Evolutionary conservation across 2,797 vertebrate genomes (phyloP), one percentile per base, ranked within the genome.

Genomic region (Echeneis naucrates): DNA sequence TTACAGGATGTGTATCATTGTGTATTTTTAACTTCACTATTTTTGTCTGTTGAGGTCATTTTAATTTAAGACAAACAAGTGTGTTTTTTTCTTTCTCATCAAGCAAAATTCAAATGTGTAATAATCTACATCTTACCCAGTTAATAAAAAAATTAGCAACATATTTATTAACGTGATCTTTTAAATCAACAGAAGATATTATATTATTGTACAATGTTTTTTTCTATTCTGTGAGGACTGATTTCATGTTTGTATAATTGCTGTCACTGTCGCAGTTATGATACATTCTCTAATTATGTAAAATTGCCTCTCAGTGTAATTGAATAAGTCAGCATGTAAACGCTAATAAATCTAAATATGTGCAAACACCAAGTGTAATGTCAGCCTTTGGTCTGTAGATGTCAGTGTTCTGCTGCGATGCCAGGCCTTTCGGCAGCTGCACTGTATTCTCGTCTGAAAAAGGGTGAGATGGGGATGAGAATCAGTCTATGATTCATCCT

Each of bases 401-500:
- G 89, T 66, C 69, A 35, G 58, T 50, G 5, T 60, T 52, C 40
- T 47, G 9, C 37, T 27, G 6, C 24, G 1, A 12, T 6, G 1
- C 26, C 2, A 17, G 50, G 4, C 53, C 21, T 67, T 75, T 27
- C 71, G 24, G 61, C 51, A 33, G 65, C 38, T 77, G 42, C 52
- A 64, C n/a, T 56, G 55, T 72, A 57, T 71, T 64, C 44, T 80
- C 76, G 80, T 83, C 74, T 79, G 77, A 61, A 33, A 35, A 3
- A 71, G 73, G 66, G 50, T 77, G 71, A 79, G 44, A 55, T 68
- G 23, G 61, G 74, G 69, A 67, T 72, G 52, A 63, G 17, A 77
- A 80, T 82, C 79, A 80, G 40, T 14, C 92, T 92, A 93, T 87
- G 83, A 89, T 80, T 87, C 88, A 87, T 83, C 77, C 68, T 71